A percentile compares a stretch with the other conserved stretches of the same genome.
phyloP scores from a whole-genome alignment of 2,113 vertebrate genomes.

The Xiphophorus couchianus region DNA sequence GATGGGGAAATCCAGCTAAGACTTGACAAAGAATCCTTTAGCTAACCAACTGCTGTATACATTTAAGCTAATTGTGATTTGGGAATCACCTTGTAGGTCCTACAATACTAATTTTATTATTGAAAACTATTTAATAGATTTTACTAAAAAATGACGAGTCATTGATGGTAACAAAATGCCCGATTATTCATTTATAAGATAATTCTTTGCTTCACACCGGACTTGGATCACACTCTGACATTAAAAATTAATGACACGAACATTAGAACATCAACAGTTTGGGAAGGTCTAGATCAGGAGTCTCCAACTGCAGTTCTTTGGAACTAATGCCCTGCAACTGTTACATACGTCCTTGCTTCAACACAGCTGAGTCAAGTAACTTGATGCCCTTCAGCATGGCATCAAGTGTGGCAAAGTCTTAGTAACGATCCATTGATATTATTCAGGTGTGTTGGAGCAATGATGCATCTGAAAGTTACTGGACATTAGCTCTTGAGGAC shows the following conservation, averaged over 20 bases:
- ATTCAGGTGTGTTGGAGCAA: too few species aligned
- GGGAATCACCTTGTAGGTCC: neutral
- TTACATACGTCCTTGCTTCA: too few species aligned
- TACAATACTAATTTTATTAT: neutral
- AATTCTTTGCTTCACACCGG: neutral
- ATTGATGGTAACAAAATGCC: neutral
- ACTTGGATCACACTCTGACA: neutral
- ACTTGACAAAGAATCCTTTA: neutral
- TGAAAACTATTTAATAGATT: neutral
- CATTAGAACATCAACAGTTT: too few species aligned
- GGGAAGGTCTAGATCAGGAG: too few species aligned
- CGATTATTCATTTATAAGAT: neutral
- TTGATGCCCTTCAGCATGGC: too few species aligned
- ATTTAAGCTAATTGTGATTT: neutral
- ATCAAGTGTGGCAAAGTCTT: too few species aligned
- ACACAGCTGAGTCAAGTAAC: too few species aligned
- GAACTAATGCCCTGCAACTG: too few species aligned
- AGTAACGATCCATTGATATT: too few species aligned
- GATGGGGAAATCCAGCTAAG: neutral
- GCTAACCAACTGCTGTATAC: neutral
- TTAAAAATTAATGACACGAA: neutral
- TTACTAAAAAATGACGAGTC: neutral
- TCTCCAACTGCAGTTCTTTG: too few species aligned
- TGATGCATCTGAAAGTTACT: too few species aligned
- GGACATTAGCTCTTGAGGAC: too few species aligned